A percentile compares a stretch with the other conserved stretches of the same genome.
Evolutionary conservation across 2,113 vertebrate genomes (phyloP).

Genomic region (Pseudopodoces humilis): DNA sequence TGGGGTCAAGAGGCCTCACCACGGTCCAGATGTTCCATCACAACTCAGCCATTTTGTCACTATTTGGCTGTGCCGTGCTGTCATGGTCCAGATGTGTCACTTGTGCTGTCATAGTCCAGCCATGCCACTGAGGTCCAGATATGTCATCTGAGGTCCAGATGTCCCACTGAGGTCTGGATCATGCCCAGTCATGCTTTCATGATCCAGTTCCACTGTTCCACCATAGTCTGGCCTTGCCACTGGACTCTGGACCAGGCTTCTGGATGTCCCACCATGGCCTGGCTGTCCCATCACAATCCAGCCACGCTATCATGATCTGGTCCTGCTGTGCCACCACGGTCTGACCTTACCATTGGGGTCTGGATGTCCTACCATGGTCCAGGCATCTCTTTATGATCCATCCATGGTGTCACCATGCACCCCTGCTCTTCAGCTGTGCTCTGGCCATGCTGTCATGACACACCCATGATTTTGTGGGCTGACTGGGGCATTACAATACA

Average conservation of each 20-base stretch:
- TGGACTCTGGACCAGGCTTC: background rate
- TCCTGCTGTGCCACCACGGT: background rate
- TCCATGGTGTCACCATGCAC: background rate
- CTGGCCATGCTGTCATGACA: background rate
- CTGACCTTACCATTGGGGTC: background rate
- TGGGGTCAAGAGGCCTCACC: no score
- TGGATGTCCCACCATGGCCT: background rate
- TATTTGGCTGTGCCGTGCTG: fast-evolving
- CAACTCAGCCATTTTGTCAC: background rate
- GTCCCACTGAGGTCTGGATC: background rate
- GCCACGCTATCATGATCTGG: fast-evolving
- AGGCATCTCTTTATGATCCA: background rate
- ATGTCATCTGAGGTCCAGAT: background rate
- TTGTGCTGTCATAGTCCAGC: fast-evolving
- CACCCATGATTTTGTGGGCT: fast-evolving
- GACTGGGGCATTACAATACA: fast-evolving
- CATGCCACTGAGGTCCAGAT: fast-evolving
- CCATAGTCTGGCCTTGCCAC: background rate
- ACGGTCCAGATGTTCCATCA: background rate
- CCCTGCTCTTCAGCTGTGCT: background rate
- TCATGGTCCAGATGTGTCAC: background rate
- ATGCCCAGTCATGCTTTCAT: background rate
- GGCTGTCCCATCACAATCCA: background rate
- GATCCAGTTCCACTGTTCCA: background rate
- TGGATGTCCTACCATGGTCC: background rate